A percentile compares a stretch with the other conserved stretches of the same genome.
Conservation (phyloP, 2,888 invertebrate genomes). For the Cynaeus angustus region DNA sequence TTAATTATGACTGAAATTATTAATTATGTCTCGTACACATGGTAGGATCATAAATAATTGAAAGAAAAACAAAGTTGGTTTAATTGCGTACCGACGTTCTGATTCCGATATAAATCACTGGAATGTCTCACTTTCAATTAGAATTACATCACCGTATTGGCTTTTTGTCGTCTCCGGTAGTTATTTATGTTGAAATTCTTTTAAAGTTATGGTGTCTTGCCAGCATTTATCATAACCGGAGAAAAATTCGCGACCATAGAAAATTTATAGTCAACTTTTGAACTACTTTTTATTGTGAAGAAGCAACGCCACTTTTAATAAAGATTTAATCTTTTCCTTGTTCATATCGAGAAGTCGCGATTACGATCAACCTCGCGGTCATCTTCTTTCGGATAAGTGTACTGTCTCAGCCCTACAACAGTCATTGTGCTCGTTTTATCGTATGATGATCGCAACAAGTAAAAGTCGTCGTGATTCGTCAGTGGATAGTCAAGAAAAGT, state of each 20-base stretch:
- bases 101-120: conserved; percentile 52
- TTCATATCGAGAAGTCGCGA: not conserved
- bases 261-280: too few relatives aligned
- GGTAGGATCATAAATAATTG: conserved; percentile 28
- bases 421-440: conserved; percentile 37
- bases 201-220: conserved; percentile 44
- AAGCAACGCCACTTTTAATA: not conserved
- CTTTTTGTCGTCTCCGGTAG: conserved; percentile 43
- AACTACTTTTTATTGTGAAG: too few relatives aligned
- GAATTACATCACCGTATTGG: conserved; percentile 52
- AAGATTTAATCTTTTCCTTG: conserved; percentile 4
- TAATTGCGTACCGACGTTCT: conserved; percentile 47
- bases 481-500: too few relatives aligned
- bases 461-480: conserved; percentile 54
- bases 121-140: conserved; percentile 57
- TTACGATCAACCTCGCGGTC: conserved; percentile 5
- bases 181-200: conserved; percentile 47
- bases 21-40: conserved; percentile 23
- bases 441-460: conserved; percentile 31
- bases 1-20: conserved; percentile 16
- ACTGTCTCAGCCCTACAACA: conserved; percentile 1
- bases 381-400: conserved; percentile 8
- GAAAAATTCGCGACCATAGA: conserved; percentile 18
- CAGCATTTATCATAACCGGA: conserved; percentile 41
- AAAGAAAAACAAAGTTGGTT: conserved; percentile 41